These are phyloP conservation scores for Rhabdornis inornatus DNA, from an alignment of 2,113 vertebrate species.

Conservation along the genomic window DNA sequence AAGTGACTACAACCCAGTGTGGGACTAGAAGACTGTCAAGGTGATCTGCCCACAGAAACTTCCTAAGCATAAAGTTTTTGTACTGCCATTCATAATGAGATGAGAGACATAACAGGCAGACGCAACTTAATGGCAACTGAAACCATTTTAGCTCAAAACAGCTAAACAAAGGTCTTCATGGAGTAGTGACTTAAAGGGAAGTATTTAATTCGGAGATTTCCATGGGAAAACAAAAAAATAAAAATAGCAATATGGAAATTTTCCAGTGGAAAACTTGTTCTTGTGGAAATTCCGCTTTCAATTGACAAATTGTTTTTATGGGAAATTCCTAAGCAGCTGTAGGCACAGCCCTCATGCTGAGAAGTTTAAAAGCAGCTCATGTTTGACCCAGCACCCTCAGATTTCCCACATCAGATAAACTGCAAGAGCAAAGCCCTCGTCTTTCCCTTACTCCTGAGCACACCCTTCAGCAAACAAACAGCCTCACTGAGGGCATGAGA, in stretches of 20 bases:
- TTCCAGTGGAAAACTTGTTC: constrained; percentile 59
- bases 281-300: constrained; percentile 54
- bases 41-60: background rate
- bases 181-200: constrained; percentile 26
- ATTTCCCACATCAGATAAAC: constrained; percentile 42
- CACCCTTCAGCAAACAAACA: background rate
- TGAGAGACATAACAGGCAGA: background rate
- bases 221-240: constrained; percentile 39
- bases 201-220: constrained; percentile 32
- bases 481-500: rapidly evolving
- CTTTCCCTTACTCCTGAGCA: background rate
- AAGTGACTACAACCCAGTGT: background rate
- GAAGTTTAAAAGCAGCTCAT: constrained; percentile 39
- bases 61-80: background rate
- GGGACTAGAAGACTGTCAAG: background rate
- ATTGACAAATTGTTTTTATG: constrained; percentile 48
- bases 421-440: background rate
- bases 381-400: background rate
- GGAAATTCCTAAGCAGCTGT: constrained; percentile 58
- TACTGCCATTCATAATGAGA: background rate
- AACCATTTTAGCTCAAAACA: background rate
- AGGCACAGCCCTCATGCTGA: constrained; percentile 39
- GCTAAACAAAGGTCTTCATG: background rate
- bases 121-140: background rate
- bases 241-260: constrained; percentile 36